Evolutionary conservation across 2,797 vertebrate species (phyloP), one percentile per base, ranked within the genome.

Genomic region (Paedocypris micromegethes): DNA sequence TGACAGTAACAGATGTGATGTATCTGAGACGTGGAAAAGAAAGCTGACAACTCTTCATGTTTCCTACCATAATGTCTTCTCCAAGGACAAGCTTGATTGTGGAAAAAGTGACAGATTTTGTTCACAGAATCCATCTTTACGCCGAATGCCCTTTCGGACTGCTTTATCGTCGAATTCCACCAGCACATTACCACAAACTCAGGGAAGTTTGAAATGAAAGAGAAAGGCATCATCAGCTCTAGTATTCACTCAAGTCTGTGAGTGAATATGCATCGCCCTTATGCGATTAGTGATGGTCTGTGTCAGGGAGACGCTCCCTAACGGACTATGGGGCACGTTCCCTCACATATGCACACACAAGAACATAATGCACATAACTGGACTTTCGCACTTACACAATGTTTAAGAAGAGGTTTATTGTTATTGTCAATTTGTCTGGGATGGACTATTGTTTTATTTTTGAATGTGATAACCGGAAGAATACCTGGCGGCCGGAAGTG

Each of bases 31-130:
- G 1, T 72, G 60, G 42, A 75, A 69, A 5, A 1, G 4, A 0
- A 43, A 58, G n/a, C 5, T 77, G 39, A 43, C 7, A 0, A 2
- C 7, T 9, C 42, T 72, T 3, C 3, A 56, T 6, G 9, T 45
- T 3, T 40, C 9, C 0, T 72, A 65, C 3, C 1, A 40, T 2
- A 46, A 76, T 5, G 6, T 77, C n/a, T 82, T 81, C 5, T 77
- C 77, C 0, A 74, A 9, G 5, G 64, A 72, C 39, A 70, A 64
- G 3, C 4, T 75, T 4, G 69, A 82, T n/a, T 78, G 75, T 64
- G 79, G 70, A n/a, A 2, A 52, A 76, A 7, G 72, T 66, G 0
- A 75, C 58, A 5, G 75, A 64, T 4, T 79, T 81, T 64, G 62
- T 73, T 0, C 81, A 81, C 44, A 6, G 56, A 0, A 81, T 77